Base-by-base conservation (phyloP, 2,888 invertebrate species). In the Lithosia quadra region DNA sequence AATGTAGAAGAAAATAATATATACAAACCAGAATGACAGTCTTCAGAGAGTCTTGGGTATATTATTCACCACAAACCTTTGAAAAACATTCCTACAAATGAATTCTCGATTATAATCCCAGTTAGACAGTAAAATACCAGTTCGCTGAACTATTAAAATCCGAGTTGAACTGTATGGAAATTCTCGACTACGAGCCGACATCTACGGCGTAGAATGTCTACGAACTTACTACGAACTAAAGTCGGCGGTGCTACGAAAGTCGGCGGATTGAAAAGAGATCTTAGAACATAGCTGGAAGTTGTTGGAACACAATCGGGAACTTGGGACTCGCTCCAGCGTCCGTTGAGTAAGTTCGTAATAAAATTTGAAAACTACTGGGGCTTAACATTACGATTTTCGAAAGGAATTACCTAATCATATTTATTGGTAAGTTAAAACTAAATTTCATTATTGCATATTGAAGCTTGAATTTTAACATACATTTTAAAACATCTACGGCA, bases 251-350 rank as follows among this genome's bases (percentile, higher is more conserved):
- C 72, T 68, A 22, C 69, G 49, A 22, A 66, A 69, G 65, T 64
- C 56, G 58, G 64, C 68, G 71, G 59, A 74, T 80, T 75, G 72
- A 75, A 79, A 79, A 79, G 78, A 74, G 73, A 74, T 78, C 78
- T 69, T 61, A 67, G 73, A 73, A 74, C 73, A 79, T 75, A 74
- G 69, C 79, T 68, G 49, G 68, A 72, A 81, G 67, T 76, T 76
- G 81, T 81, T 72, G 73, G 69, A 75, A 79, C 74, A 78, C 78
- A 79, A 79, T 81, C 72, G 81, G 64, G 67, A 76, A 73, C 74
- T 68, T 49, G 73, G 70, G 76, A 79, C 70, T 79, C 75, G 67
- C 62, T 13, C 73, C 55, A 56, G 36, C 63, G 66, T 63, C 67
- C 68, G 66, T 67, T 49, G 73, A 63, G 63, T 18, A 71, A 84